Evolutionary conservation across 2,888 invertebrate species (phyloP).

Genomic region (Lasioglossum marginatum): DNA sequence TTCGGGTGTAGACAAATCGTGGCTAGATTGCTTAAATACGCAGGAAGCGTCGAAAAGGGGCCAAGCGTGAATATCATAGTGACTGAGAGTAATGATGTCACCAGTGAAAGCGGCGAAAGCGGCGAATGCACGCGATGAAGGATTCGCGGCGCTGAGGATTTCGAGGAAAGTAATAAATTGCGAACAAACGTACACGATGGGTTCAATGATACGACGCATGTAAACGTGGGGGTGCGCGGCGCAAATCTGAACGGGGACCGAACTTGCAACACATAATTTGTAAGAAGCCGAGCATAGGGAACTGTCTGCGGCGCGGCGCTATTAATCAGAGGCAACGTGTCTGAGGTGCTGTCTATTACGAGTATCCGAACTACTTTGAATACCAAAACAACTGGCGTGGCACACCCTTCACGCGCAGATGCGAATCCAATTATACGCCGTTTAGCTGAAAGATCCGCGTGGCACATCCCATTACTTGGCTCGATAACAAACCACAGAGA

Average conservation of each 20-base stretch:
- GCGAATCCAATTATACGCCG: constrained; percentile 33
- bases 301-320: background rate
- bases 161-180: constrained; percentile 9
- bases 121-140: background rate
- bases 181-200: background rate
- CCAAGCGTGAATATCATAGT: background rate
- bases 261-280: background rate
- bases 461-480: constrained; percentile 5
- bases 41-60: background rate
- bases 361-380: constrained; percentile 34
- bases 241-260: background rate
- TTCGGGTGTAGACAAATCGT: background rate
- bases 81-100: constrained; percentile 23
- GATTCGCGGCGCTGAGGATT: background rate
- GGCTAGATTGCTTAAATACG: background rate
- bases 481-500: constrained; percentile 24
- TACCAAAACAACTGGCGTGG: constrained; percentile 28
- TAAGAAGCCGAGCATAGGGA: background rate
- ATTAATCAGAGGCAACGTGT: constrained; percentile 34
- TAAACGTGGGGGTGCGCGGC: too few species aligned
- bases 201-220: background rate
- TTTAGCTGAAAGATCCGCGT: constrained; percentile 4
- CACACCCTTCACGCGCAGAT: background rate
- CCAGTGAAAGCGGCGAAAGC: background rate
- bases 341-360: background rate